Base-by-base conservation (phyloP, 2,797 vertebrate genomes). In the Numenius phaeopus region DNA sequence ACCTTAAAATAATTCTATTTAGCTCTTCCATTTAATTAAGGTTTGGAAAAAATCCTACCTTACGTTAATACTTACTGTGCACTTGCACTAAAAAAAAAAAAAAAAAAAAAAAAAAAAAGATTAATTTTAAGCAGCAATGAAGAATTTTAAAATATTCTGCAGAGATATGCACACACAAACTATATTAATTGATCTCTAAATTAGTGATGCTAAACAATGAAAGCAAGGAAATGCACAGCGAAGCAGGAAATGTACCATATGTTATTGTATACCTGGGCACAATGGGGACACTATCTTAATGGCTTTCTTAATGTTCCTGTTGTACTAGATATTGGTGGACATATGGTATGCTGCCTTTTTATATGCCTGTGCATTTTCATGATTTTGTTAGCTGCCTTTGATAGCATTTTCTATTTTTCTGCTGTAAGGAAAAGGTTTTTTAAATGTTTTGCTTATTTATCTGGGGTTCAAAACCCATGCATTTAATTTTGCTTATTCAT, bases 191-290 rank as follows among this genome's bases (percentile, higher is more conserved):
- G 85, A 94, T 54, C 24, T 87, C 39, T 83, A 83, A 90, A 89
- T 87, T 78, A 64, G 73, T 65, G 75, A 71, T 79, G 80, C 83
- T 87, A 89, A 94, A 75, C 82, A 94, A 86, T 8, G 37, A 94
- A 84, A 95, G 17, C 61, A 79, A 42, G 47, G 61, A 96, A 94
- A 89, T 62, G 78, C 91, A 90, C 72, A 87, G 77, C 80, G 86
- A 95, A 94, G 77, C 94, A 93, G 94, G 84, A 96, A 96, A 95
- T 81, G 80, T 52, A 62, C 94, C 97, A 93, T 95, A 96, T 96
- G 94, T 66, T 87, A 17, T 80, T 39, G 70, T 67, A 75, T 95
- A 97, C 95, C 95, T 96, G 96, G 44, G 65, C 50, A 50, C 97
- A 88, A 66, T 71, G 30, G 90, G 78, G 85, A 86, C 39, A 83